These are phyloP conservation scores for Diploptera punctata DNA, from an alignment of 2,888 invertebrate species.

Conservation along the genomic window DNA sequence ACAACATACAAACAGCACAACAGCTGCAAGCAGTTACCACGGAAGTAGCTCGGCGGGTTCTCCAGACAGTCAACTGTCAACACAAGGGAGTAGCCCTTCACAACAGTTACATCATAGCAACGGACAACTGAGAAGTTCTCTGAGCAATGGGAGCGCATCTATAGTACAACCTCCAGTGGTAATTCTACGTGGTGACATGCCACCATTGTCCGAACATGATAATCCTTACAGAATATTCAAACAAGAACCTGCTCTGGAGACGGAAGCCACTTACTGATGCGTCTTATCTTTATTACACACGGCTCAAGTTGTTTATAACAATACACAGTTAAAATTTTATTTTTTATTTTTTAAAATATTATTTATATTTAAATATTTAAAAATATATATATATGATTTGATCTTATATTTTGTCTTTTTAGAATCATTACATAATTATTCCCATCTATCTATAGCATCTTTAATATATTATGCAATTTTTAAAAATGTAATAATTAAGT, in stretches of 20 bases:
- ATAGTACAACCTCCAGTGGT: conserved; percentile 42
- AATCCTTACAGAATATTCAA: conserved; percentile 58
- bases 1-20: conserved; percentile 49
- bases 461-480: too few relatives aligned
- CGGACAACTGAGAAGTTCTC: conserved; percentile 54
- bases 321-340: too few relatives aligned
- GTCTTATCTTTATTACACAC: too few relatives aligned
- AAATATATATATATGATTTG: too few relatives aligned
- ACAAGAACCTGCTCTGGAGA: conserved; percentile 61
- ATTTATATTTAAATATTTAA: too few relatives aligned
- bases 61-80: conserved; percentile 58
- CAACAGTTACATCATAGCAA: conserved; percentile 54
- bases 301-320: too few relatives aligned
- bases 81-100: conserved; percentile 53
- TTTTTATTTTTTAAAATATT: too few relatives aligned
- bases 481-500: too few relatives aligned
- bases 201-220: conserved; percentile 46
- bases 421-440: too few relatives aligned
- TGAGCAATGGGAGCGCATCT: conserved; percentile 58
- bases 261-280: conserved; percentile 53
- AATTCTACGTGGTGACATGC: conserved; percentile 50
- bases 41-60: conserved; percentile 59
- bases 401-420: too few relatives aligned
- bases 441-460: too few relatives aligned
- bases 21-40: conserved; percentile 60